Base-by-base conservation (phyloP, 2,113 vertebrate genomes). In the Lasiurus cinereus region DNA sequence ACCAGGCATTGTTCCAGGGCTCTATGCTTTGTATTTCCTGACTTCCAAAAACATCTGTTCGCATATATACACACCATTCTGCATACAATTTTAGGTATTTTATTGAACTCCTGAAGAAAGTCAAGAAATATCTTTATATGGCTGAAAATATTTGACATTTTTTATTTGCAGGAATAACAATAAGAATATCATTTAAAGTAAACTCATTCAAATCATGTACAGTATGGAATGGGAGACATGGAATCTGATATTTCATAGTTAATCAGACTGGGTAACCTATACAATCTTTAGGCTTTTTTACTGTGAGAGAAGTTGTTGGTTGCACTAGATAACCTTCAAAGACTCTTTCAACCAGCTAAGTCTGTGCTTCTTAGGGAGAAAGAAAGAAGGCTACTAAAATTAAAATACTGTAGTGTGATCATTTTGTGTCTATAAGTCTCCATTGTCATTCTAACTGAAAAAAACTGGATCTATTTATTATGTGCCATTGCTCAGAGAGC, bases 101-200 rank as follows among this genome's bases (percentile, higher is more conserved):
- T 39, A 46, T 31, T 70, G 85, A 94, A 73, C 54, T 69, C 39
- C 74, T 46, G 2, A 91, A 43, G 39, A 39, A 39, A 39, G 39
- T 39, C 39, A 39, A 39, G 39, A 39, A 39, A 39, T 39, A 39
- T 39, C 39, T 39, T 39, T 39, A 83, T 54, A 77, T 50, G 48
- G 27, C 90, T 83, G 66, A 69, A 93, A 69, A 72, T 88, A 87
- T 31, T 91, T 91, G 69, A 70, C 12, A 56, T 73, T 92, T 73
- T 46, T 29, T 90, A 19, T 95, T 83, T 85, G 12, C 67, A 82
- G 33, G 36, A 82, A n/a, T 90, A 88, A 83, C 27, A 90, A 16
- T 11, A 78, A 78, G 72, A 90, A 69, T 93, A 24, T 33, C 9
- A 56, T 36, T 90, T 46, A 66, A 72, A 80, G 64, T 88, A 66